Evolutionary conservation across 2,797 vertebrate genomes (phyloP).

Genomic region (Perodicticus potto): DNA sequence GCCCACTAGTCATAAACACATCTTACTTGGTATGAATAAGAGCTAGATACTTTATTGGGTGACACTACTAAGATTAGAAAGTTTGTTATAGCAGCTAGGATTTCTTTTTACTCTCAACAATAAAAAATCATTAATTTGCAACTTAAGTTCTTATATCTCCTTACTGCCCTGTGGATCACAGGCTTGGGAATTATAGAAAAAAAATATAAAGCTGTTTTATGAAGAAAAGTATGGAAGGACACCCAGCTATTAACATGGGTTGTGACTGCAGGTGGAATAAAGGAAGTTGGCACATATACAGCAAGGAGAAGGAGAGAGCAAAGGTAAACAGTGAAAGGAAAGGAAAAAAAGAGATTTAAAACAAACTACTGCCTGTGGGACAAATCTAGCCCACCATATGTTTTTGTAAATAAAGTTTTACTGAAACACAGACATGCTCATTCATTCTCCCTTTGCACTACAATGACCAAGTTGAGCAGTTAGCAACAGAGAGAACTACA

Average conservation of each 20-base stretch:
- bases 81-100: neutral
- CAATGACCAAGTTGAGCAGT: neutral
- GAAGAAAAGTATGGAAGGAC: neutral
- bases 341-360: neutral
- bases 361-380: neutral
- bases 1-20: neutral
- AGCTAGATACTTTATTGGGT: neutral
- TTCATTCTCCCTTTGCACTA: neutral
- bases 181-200: neutral
- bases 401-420: slow-evolving; percentile 37
- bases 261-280: neutral
- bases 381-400: neutral
- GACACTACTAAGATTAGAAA: neutral
- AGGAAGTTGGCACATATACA: neutral
- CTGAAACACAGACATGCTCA: neutral
- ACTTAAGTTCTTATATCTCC: neutral
- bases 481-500: neutral
- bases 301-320: neutral
- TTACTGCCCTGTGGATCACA: neutral
- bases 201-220: slow-evolving; percentile 39
- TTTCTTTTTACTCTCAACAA: slow-evolving; percentile 2
- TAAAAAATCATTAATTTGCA: neutral
- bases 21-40: neutral
- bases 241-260: neutral
- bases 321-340: neutral